phyloP scores from a whole-genome alignment of 2,113 vertebrate genomes.

The Chauna torquata region DNA sequence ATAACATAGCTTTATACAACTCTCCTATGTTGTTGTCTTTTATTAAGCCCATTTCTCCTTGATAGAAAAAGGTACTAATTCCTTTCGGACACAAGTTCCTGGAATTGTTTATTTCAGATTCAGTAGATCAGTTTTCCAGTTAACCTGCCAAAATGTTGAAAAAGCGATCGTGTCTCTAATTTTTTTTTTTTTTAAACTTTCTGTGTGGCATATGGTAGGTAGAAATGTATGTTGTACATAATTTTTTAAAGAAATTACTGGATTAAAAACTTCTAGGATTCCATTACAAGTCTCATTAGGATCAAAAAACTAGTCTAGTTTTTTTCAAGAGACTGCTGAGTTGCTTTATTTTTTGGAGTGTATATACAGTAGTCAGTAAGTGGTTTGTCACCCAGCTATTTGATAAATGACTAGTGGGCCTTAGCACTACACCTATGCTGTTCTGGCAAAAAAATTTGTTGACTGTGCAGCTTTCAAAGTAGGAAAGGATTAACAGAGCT shows the following conservation, averaged over 20 bases:
- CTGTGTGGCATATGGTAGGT: background rate
- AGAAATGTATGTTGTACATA: background rate
- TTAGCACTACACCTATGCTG: conserved; percentile 8
- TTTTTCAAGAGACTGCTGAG: background rate
- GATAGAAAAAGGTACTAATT: background rate
- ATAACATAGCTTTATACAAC: background rate
- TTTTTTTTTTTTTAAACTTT: background rate
- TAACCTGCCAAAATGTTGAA: background rate
- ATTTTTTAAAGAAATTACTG: background rate
- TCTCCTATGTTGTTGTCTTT: background rate
- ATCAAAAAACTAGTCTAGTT: background rate
- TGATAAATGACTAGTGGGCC: conserved; percentile 46
- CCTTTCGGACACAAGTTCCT: background rate
- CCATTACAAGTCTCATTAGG: background rate
- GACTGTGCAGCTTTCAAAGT: conserved; percentile 17
- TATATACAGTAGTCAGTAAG: background rate
- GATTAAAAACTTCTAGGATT: background rate
- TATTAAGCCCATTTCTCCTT: background rate
- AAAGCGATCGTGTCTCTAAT: background rate
- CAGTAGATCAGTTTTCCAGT: background rate
- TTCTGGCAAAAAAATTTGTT: conserved; percentile 30
- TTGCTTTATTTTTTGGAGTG: background rate
- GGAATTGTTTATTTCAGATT: background rate
- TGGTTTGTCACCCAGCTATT: background rate
- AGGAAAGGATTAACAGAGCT: background rate